Evolutionary conservation across 2,888 invertebrate species (phyloP), one percentile per base, ranked within the genome.

Genomic region (Agonopterix arenella): DNA sequence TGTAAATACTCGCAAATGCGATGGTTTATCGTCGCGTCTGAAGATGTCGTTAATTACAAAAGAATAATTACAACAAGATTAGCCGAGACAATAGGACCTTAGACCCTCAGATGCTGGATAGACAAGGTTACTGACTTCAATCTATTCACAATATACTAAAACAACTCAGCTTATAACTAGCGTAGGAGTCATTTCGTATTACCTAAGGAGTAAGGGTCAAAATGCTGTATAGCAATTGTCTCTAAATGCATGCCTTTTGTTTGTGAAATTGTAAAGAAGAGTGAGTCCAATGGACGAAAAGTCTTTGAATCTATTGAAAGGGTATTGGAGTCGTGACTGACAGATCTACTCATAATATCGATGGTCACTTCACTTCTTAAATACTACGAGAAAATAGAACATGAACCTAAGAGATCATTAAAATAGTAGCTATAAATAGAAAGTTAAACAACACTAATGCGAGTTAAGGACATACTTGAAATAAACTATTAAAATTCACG

Each of bases 271-370:
- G 44, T 61, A 47, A 11, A 46, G 48, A 59, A 62, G 56, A 62
- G 55, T 54, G 58, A 54, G 51, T 53, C 59, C 52, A 64, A 66
- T 66, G 60, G 57, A 52, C 54, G 52, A 54, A 59, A 54, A 62
- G 58, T 56, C 60, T 62, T 62, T 60, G 53, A 59, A 58, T 59
- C 57, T 64, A 64, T 71, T 67, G 65, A 68, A 59, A 65, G 58
- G 61, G 59, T 45, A 57, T 61, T 51, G 49, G 49, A 63, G 69
- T 70, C 70, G 69, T 75, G 73, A 73, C 63, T 53, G 55, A 59
- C 56, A 57, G 55, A 67, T 67, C 55, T 59, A 50, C 56, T 52
- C 52, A 38, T 13, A 55, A 61, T 49, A 54, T 53, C 49, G 54
- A 58, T 55, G 56, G 49, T 58, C 52, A 56, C 43, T 54, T 52